A percentile compares a stretch with the other conserved stretches of the same genome.
These are phyloP conservation scores for Apodemus sylvaticus DNA, from an alignment of 2,113 vertebrate genomes.

Conservation along the genomic window DNA sequence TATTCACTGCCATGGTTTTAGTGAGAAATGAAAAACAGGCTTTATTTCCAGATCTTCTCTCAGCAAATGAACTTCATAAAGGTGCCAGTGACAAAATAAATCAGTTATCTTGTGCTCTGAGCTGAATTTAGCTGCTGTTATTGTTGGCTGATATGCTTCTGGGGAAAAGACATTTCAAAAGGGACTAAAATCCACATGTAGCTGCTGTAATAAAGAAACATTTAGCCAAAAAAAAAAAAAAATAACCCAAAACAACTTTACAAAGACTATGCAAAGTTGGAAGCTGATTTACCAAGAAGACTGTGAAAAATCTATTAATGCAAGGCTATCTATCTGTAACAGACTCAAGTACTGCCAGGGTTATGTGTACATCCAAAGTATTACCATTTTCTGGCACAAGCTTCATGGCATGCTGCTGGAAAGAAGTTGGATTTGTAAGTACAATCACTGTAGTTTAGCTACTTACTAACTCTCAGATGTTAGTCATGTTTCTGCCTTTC, in stretches of 20 bases:
- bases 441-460: neutral
- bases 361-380: slow-evolving; percentile 48
- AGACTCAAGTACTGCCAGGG: slow-evolving; percentile 14
- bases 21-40: neutral
- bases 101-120: slow-evolving; percentile 61
- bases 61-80: slow-evolving; percentile 70
- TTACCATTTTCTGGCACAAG: slow-evolving; percentile 13
- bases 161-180: slow-evolving; percentile 72
- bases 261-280: slow-evolving; percentile 46
- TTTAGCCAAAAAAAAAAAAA: slow-evolving; percentile 62
- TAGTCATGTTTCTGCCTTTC: neutral
- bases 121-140: slow-evolving; percentile 69
- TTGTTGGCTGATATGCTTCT: slow-evolving; percentile 71
- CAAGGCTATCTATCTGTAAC: slow-evolving; percentile 6
- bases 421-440: neutral
- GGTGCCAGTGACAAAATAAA: slow-evolving; percentile 60
- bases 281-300: slow-evolving; percentile 59
- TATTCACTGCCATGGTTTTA: slow-evolving; percentile 21
- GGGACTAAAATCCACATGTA: slow-evolving; percentile 62
- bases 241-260: slow-evolving; percentile 20
- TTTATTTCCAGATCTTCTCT: neutral
- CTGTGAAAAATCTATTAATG: slow-evolving; percentile 56
- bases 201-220: slow-evolving; percentile 62
- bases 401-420: neutral
- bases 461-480: neutral